These are phyloP conservation scores for Tapirus indicus DNA, from an alignment of 2,797 vertebrate genomes.

Conservation along the genomic window DNA sequence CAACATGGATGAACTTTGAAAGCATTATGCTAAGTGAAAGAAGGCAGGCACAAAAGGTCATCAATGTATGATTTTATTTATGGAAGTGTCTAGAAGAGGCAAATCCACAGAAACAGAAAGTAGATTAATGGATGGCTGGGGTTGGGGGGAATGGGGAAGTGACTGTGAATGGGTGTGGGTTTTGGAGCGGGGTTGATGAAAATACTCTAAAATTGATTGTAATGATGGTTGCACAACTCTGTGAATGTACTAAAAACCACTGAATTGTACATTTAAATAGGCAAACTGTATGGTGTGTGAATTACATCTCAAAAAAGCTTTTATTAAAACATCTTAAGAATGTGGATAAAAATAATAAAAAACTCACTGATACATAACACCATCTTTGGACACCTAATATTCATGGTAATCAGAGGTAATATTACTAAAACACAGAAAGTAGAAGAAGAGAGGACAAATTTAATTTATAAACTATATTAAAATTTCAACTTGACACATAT, in stretches of 20 bases:
- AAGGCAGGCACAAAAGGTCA: background rate
- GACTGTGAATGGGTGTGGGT: background rate
- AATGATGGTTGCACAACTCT: background rate
- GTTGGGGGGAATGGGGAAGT: background rate
- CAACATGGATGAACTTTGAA: background rate
- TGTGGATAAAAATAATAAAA: background rate
- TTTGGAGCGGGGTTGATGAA: background rate
- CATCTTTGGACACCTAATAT: background rate
- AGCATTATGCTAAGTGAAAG: background rate
- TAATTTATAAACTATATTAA: background rate
- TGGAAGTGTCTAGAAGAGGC: background rate
- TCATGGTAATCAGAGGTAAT: background rate
- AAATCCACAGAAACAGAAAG: background rate
- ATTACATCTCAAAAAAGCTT: background rate
- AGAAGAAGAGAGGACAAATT: background rate
- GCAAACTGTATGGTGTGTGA: background rate
- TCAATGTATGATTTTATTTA: background rate
- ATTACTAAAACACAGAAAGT: background rate
- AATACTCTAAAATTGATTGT: background rate
- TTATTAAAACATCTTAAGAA: conserved; percentile 36
- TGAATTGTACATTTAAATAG: background rate
- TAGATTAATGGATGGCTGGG: background rate
- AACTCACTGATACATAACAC: background rate
- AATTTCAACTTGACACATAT: background rate
- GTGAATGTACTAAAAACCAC: background rate